Evolutionary conservation across 92 coral and sea anemone species (phyloP).

Genomic region (Palythoa grandiflora): DNA sequence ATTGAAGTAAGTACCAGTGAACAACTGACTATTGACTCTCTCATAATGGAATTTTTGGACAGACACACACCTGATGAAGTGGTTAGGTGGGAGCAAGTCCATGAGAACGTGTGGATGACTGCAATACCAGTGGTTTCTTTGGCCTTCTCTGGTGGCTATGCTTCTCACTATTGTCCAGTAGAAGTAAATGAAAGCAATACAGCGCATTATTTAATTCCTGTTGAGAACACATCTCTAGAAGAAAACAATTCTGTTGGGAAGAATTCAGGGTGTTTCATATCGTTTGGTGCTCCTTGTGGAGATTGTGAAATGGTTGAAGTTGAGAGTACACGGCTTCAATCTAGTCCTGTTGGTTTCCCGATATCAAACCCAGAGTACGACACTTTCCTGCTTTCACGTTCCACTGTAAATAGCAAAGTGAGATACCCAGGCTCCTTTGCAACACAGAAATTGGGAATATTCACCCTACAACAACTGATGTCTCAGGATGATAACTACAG

Average conservation of each 20-base stretch:
- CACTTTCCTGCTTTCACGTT: not conserved
- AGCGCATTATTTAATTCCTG: not conserved
- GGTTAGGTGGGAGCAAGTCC: conserved; percentile 1
- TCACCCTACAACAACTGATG: not conserved
- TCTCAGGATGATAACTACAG: conserved; percentile 30
- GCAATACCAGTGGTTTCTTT: conserved; percentile 1
- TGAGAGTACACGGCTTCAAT: not conserved
- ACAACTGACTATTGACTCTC: not conserved
- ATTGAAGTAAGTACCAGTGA: not conserved
- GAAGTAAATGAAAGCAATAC: not conserved
- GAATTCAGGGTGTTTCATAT: not conserved
- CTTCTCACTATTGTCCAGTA: not conserved
- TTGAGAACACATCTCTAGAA: not conserved
- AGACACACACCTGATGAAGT: conserved; percentile 23
- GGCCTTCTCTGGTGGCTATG: not conserved
- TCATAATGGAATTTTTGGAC: not conserved
- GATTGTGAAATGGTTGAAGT: not conserved
- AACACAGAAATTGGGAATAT: conserved; percentile 16
- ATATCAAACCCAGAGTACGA: not conserved
- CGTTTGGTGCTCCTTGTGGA: not conserved
- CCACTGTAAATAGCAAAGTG: not conserved
- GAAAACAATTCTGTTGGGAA: not conserved
- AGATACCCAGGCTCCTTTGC: conserved; percentile 6
- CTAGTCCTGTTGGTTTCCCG: not conserved
- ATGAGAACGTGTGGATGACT: conserved; percentile 23